These are phyloP conservation scores for Lacanobia wlatinum DNA, from an alignment of 2,888 invertebrate genomes.

Conservation along the genomic window DNA sequence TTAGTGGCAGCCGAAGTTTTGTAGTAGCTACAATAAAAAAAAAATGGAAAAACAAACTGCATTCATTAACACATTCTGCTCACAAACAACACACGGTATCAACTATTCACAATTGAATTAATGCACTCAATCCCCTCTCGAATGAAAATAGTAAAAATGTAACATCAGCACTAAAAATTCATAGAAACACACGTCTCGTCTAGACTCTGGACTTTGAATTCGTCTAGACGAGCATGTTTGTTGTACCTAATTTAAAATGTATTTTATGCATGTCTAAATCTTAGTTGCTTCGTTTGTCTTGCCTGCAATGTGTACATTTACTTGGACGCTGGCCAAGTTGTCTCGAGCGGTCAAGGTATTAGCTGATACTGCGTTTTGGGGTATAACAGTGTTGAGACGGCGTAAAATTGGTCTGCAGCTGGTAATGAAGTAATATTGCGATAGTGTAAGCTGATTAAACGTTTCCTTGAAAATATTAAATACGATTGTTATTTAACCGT, in stretches of 20 bases:
- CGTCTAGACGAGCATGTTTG: constrained; percentile 56
- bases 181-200: constrained; percentile 50
- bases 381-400: constrained; percentile 49
- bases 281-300: constrained; percentile 66
- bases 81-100: constrained; percentile 13
- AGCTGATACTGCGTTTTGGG: constrained; percentile 59
- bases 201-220: constrained; percentile 57
- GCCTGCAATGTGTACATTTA: constrained; percentile 65
- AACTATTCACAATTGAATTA: constrained; percentile 39
- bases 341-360: constrained; percentile 64
- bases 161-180: constrained; percentile 56
- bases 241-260: constrained; percentile 70
- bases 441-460: constrained; percentile 30
- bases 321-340: constrained; percentile 64
- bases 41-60: too few species aligned
- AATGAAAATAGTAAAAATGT: constrained; percentile 50
- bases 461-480: neutral
- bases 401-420: constrained; percentile 48
- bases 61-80: constrained; percentile 5
- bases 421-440: constrained; percentile 39
- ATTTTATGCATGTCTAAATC: constrained; percentile 73
- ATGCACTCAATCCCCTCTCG: constrained; percentile 37
- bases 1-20: too few species aligned
- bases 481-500: too few species aligned
- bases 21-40: too few species aligned